These are phyloP conservation scores for Actinernus sp. DNA, from an alignment of 92 coral and sea anemone genomes.

Conservation along the genomic window DNA sequence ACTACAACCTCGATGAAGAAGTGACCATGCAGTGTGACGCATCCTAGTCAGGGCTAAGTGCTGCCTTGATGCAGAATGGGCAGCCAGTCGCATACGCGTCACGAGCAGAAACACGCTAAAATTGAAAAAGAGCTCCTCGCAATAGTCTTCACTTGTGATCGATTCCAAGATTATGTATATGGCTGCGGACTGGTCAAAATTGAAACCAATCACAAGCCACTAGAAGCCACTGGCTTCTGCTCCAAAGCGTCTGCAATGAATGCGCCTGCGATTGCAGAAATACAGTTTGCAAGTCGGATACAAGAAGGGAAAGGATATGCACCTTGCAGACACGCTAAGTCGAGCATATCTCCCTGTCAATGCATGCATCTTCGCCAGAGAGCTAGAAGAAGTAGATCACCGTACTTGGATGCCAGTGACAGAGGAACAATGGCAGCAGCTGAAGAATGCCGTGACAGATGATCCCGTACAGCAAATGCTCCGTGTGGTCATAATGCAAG, in stretches of 20 bases:
- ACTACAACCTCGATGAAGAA: constrained; percentile 30
- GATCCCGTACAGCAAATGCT: constrained; percentile 46
- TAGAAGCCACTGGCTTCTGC: constrained; percentile 48
- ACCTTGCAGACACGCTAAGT: constrained; percentile 61
- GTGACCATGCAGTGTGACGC: constrained; percentile 29
- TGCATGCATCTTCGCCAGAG: too few species aligned
- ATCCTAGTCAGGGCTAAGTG: constrained; percentile 11
- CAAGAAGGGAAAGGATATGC: constrained; percentile 59
- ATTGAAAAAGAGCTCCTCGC: too few species aligned
- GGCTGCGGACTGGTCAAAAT: constrained; percentile 4
- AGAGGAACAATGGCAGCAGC: constrained; percentile 49
- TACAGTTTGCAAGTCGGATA: constrained; percentile 32
- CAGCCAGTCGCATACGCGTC: constrained; percentile 28
- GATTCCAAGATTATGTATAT: constrained; percentile 14
- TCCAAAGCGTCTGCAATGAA: too few species aligned
- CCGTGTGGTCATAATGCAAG: constrained; percentile 20
- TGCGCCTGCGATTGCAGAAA: too few species aligned
- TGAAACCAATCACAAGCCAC: too few species aligned
- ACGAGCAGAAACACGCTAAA: too few species aligned
- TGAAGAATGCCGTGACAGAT: constrained; percentile 54
- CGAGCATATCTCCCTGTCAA: too few species aligned
- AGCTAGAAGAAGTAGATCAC: too few species aligned
- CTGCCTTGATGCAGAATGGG: constrained; percentile 32
- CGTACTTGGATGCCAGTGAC: constrained; percentile 35
- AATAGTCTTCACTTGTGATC: too few species aligned